Percentiles rank a stretch among this genome's conserved stretches.
phyloP scores from a whole-genome alignment of 35 echinoderm and acorn worm species.

The Apostichopus parvimensis region DNA sequence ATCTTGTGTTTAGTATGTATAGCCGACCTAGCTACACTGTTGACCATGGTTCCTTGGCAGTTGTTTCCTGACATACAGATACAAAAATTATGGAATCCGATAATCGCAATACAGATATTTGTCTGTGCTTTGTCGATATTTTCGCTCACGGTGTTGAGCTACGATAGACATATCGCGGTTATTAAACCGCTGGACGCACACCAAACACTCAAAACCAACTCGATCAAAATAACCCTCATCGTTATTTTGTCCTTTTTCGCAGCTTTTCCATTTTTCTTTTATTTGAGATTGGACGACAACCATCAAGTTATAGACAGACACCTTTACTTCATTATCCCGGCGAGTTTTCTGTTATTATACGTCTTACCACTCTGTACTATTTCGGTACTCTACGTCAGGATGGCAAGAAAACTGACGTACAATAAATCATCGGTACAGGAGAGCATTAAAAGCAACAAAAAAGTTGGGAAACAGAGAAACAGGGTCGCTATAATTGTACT shows the following conservation, averaged over 20 bases:
- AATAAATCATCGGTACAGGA: not conserved
- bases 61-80: not conserved
- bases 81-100: not conserved
- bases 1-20: slow-evolving; percentile 1
- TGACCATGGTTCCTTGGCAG: not conserved
- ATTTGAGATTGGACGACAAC: not conserved
- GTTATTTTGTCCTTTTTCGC: not conserved
- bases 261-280: not conserved
- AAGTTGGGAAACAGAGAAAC: slow-evolving; percentile 22
- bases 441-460: slow-evolving; percentile 14
- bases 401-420: not conserved
- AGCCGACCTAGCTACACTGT: not conserved
- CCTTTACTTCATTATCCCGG: not conserved
- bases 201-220: slow-evolving; percentile 2
- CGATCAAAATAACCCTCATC: not conserved
- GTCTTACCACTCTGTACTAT: not conserved
- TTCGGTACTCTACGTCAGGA: not conserved
- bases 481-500: not conserved
- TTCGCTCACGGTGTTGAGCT: not conserved
- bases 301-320: not conserved
- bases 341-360: not conserved
- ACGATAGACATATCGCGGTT: slow-evolving; percentile 19
- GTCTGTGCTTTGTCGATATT: slow-evolving; percentile 19
- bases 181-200: not conserved
- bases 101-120: not conserved